Conservation (phyloP, 2,888 invertebrate genomes). For the Clanis bilineata region DNA sequence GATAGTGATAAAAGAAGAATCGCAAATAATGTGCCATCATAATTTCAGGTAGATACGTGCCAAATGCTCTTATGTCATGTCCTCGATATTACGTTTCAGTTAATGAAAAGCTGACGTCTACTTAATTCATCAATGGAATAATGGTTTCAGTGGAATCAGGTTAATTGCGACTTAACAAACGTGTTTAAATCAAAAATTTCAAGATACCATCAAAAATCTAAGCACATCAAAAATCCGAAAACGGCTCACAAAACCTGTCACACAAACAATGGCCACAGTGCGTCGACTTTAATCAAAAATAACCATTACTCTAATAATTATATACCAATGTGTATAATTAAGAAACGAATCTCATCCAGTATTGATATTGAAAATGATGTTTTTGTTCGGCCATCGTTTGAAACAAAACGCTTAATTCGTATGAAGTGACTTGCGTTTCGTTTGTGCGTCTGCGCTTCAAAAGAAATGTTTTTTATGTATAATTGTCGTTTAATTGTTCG, state of each 20-base stretch:
- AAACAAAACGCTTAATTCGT: slow-evolving; percentile 79
- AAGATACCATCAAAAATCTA: background rate
- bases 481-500: slow-evolving; percentile 62
- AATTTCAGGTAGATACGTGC: too few relatives aligned
- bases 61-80: too few relatives aligned
- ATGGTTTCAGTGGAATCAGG: background rate
- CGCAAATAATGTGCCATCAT: too few relatives aligned
- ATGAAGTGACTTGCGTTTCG: slow-evolving; percentile 78
- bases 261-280: slow-evolving; percentile 33
- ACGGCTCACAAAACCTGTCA: slow-evolving; percentile 9
- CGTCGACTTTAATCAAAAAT: slow-evolving; percentile 62
- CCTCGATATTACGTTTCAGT: too few relatives aligned
- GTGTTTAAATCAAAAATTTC: background rate
- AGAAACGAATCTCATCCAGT: slow-evolving; percentile 54
- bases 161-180: background rate
- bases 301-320: slow-evolving; percentile 52
- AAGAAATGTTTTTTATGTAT: slow-evolving; percentile 64
- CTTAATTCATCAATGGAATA: background rate
- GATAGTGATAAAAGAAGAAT: too few relatives aligned
- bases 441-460: slow-evolving; percentile 63
- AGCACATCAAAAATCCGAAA: background rate
- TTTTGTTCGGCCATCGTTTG: slow-evolving; percentile 65
- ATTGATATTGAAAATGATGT: slow-evolving; percentile 68
- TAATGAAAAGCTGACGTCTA: too few relatives aligned
- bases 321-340: slow-evolving; percentile 63